Evolutionary conservation across 2,113 vertebrate species (phyloP).

Genomic region (Caracal caracal): DNA sequence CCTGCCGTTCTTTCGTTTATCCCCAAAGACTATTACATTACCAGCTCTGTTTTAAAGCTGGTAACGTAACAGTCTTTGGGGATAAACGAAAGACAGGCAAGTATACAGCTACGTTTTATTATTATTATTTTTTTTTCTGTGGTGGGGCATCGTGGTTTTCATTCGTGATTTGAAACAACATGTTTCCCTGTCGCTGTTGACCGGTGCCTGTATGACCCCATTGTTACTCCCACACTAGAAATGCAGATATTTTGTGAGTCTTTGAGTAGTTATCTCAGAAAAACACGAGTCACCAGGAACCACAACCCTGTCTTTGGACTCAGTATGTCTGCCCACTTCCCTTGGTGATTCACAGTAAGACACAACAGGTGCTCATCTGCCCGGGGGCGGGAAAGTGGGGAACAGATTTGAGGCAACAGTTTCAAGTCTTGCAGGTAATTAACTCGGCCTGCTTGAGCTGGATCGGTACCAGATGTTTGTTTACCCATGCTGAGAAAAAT

Average conservation of each 20-base stretch:
- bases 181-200: background rate
- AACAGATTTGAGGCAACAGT: constrained; percentile 62
- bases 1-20: background rate
- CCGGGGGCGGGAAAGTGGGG: constrained; percentile 64
- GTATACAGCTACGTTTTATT: background rate
- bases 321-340: constrained; percentile 13
- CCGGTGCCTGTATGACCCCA: background rate
- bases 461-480: constrained; percentile 62
- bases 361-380: constrained; percentile 62
- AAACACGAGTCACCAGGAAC: background rate
- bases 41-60: background rate
- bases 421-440: constrained; percentile 73
- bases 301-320: constrained; percentile 22
- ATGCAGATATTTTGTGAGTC: background rate
- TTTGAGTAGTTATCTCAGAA: background rate
- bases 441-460: constrained; percentile 47
- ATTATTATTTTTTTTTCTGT: background rate
- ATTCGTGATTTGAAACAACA: background rate
- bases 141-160: background rate
- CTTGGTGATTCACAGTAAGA: constrained; percentile 65
- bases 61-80: background rate
- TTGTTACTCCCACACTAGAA: background rate
- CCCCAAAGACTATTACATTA: no score
- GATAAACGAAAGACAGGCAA: background rate
- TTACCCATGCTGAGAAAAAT: constrained; percentile 69